Percentiles rank a stretch among this genome's conserved stretches.
phyloP scores from a whole-genome alignment of 37 sponge, comb jelly and placozoan species.

The Chondrilla cf. caribensis region DNA sequence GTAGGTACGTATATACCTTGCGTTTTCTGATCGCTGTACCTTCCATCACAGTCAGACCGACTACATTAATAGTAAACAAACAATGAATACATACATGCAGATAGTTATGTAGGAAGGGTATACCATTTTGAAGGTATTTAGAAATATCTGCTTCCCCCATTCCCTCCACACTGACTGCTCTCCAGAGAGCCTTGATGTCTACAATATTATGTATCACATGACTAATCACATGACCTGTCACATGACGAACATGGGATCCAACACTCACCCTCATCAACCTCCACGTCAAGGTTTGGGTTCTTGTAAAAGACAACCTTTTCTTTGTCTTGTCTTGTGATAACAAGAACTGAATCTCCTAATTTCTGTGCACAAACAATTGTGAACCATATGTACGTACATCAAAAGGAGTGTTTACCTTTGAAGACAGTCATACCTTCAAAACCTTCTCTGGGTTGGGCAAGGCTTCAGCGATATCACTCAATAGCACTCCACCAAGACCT shows the following conservation, averaged over 20 bases:
- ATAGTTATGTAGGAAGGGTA: no score
- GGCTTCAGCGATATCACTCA: conserved; percentile 61
- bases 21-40: conserved; percentile 32
- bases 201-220: neutral
- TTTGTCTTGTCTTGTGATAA: conserved; percentile 55
- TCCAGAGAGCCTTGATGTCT: conserved; percentile 62
- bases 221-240: neutral
- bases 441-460: conserved; percentile 56
- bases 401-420: neutral
- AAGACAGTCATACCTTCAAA: conserved; percentile 27
- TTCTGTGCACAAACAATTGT: conserved; percentile 35
- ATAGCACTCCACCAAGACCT: conserved; percentile 55
- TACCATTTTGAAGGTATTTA: conserved; percentile 54
- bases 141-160: conserved; percentile 66
- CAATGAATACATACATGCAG: no score
- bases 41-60: conserved; percentile 62
- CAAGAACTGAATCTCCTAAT: conserved; percentile 23
- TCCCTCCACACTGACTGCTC: conserved; percentile 54
- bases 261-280: conserved; percentile 42
- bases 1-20: neutral
- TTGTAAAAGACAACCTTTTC: conserved; percentile 74
- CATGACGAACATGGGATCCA: neutral
- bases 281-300: conserved; percentile 38
- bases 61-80: conserved; percentile 6
- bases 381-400: neutral